Percentiles rank a stretch among this genome's conserved stretches.
Conservation (phyloP, 1,140 invertebrate genomes). For the Hypothenemus hampei region DNA sequence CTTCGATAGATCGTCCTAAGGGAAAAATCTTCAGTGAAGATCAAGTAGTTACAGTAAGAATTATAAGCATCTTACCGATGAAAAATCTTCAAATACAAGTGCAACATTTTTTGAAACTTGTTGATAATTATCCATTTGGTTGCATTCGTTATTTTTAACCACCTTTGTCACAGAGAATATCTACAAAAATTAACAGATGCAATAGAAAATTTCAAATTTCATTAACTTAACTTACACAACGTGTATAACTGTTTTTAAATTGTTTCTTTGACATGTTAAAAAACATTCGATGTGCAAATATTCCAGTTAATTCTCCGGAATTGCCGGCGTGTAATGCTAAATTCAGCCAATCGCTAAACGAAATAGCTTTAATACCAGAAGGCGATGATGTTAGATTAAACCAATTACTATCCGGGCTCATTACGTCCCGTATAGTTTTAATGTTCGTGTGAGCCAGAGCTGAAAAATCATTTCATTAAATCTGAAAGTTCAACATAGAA, state of each 20-base stretch:
- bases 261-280: conserved; percentile 11
- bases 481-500: neutral
- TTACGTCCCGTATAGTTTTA: conserved; percentile 26
- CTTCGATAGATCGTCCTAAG: conserved; percentile 23
- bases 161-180: conserved; percentile 29
- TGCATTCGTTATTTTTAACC: conserved; percentile 23
- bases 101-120: conserved; percentile 30
- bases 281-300: conserved; percentile 33
- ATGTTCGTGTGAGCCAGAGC: conserved; percentile 12
- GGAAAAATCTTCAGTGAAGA: conserved; percentile 7
- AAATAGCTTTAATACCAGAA: conserved; percentile 25
- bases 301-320: conserved; percentile 32
- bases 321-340: conserved; percentile 30
- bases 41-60: neutral
- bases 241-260: conserved; percentile 5
- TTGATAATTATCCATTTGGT: conserved; percentile 27
- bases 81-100: conserved; percentile 37
- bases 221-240: conserved; percentile 12
- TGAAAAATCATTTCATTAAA: conserved; percentile 2
- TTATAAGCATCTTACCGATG: conserved; percentile 29
- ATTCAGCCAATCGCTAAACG: conserved; percentile 39
- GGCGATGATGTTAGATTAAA: conserved; percentile 13
- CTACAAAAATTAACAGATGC: conserved; percentile 15
- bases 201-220: neutral
- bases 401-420: conserved; percentile 7